Percentiles rank a stretch among this genome's conserved stretches.
Conservation (phyloP, 2,888 invertebrate species). For the Lomographa bimaculata region DNA sequence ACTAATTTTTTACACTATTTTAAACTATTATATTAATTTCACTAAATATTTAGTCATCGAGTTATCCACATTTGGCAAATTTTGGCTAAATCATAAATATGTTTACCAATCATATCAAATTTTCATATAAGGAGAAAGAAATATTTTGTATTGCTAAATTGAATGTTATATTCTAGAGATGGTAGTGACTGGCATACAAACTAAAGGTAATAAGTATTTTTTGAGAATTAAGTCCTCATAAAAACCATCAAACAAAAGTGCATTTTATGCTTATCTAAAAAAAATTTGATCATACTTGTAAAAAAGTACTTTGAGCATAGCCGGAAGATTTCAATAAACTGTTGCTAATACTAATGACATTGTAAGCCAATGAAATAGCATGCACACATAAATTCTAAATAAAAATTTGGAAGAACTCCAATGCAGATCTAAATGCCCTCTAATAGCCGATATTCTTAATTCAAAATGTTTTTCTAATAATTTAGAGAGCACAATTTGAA, state of each 20-base stretch:
- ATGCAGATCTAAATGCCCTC: slow-evolving; percentile 9
- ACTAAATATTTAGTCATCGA: slow-evolving; percentile 55
- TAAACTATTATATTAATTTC: slow-evolving; percentile 45
- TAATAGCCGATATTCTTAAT: slow-evolving; percentile 4
- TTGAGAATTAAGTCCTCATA: slow-evolving; percentile 65
- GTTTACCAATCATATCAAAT: slow-evolving; percentile 37
- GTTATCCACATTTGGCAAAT: slow-evolving; percentile 70
- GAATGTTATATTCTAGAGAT: slow-evolving; percentile 1
- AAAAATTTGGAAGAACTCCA: slow-evolving; percentile 11
- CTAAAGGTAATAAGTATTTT: slow-evolving; percentile 15
- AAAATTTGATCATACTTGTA: slow-evolving; percentile 12
- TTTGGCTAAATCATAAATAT: slow-evolving; percentile 72
- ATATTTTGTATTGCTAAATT: slow-evolving; percentile 8
- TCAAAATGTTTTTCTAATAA: slow-evolving; percentile 11
- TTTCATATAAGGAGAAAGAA: no score
- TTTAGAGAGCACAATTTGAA: slow-evolving; percentile 15
- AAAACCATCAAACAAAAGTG: slow-evolving; percentile 42
- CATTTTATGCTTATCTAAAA: slow-evolving; percentile 61
- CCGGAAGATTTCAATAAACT: slow-evolving; percentile 10
- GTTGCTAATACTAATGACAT: neutral
- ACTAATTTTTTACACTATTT: no score
- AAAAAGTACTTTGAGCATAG: slow-evolving; percentile 17
- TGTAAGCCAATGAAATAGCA: neutral
- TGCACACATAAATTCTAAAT: neutral
- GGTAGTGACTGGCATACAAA: slow-evolving; percentile 8